Conservation (phyloP, 2,797 vertebrate genomes). For the Muscicapa comitata region DNA sequence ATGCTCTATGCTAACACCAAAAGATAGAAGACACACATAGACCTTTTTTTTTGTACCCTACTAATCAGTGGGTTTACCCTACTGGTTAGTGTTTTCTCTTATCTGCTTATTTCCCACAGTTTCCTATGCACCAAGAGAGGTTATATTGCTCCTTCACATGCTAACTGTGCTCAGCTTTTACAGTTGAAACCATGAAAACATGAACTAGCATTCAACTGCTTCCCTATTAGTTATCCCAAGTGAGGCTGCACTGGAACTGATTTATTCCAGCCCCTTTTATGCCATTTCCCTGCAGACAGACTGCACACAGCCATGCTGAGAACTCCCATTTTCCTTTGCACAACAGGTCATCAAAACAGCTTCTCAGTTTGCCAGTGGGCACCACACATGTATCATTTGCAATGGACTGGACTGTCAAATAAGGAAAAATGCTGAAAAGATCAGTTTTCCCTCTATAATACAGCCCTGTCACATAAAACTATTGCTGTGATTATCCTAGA, state of each 20-base stretch:
- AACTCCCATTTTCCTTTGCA: background rate
- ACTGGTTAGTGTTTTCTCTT: background rate
- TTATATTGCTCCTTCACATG: background rate
- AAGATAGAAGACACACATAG: background rate
- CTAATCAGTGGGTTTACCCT: background rate
- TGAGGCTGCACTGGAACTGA: background rate
- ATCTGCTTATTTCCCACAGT: background rate
- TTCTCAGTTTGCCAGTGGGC: slow-evolving; percentile 6
- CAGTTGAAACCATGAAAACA: background rate
- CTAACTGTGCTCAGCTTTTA: background rate
- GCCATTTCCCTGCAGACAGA: background rate
- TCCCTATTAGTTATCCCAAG: background rate
- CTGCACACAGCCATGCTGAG: background rate
- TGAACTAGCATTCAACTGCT: background rate
- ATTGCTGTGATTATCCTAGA: background rate
- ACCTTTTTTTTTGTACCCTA: background rate
- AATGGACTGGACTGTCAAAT: background rate
- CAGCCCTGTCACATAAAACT: background rate
- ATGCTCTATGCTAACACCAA: background rate
- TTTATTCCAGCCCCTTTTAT: background rate
- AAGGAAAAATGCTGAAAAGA: background rate
- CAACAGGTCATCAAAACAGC: slow-evolving; percentile 26
- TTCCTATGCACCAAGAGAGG: background rate
- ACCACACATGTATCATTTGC: background rate
- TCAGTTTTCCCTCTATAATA: background rate